phyloP scores from a whole-genome alignment of 2,888 invertebrate genomes.

The Clusia tigrina region DNA sequence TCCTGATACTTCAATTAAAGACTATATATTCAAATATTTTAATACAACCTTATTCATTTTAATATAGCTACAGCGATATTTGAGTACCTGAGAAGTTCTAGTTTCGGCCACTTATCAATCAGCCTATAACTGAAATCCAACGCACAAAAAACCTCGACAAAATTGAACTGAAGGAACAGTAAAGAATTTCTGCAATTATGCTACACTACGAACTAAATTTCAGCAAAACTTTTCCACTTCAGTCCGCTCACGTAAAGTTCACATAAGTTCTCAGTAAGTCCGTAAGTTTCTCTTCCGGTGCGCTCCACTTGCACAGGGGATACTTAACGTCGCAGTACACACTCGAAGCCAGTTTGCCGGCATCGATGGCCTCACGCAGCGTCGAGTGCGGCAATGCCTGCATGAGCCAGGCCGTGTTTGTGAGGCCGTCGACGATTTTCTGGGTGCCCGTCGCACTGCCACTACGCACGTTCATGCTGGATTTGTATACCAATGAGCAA shows the following conservation, averaged over 20 bases:
- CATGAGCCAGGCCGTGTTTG: conserved; percentile 65
- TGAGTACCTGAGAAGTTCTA: too few relatives aligned
- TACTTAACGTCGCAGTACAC: conserved; percentile 64
- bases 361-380: conserved; percentile 66
- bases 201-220: too few relatives aligned
- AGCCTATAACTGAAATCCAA: too few relatives aligned
- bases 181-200: too few relatives aligned
- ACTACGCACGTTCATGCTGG: conserved; percentile 50
- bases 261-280: conserved; percentile 46
- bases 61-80: too few relatives aligned
- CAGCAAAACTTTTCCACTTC: too few relatives aligned
- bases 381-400: conserved; percentile 65
- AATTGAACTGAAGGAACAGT: too few relatives aligned
- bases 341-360: conserved; percentile 59
- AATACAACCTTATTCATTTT: too few relatives aligned
- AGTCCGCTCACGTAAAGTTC: conserved; percentile 42
- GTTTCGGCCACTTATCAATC: too few relatives aligned
- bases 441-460: conserved; percentile 65
- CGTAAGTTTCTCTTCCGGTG: conserved; percentile 47
- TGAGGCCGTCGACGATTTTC: conserved; percentile 67
- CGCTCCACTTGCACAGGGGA: conserved; percentile 64
- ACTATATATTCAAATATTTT: too few relatives aligned
- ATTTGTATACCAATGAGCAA: conserved; percentile 66
- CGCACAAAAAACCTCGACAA: too few relatives aligned
- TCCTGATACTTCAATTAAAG: too few relatives aligned